A percentile compares a stretch with the other conserved stretches of the same genome.
phyloP scores from a whole-genome alignment of 2,797 vertebrate genomes.

The Coendou prehensilis region DNA sequence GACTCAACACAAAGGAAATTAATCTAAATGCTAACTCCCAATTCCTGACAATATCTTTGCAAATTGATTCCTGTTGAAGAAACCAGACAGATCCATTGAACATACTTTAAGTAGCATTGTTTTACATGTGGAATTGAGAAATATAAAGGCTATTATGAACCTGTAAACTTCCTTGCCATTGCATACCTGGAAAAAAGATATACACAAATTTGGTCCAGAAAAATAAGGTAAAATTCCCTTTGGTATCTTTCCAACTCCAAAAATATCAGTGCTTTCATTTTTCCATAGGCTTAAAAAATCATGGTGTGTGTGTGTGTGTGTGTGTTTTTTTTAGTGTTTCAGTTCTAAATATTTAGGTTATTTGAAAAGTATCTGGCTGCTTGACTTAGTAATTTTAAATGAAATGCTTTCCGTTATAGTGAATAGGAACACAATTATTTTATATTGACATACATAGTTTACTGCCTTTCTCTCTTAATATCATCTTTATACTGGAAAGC shows the following conservation, averaged over 20 bases:
- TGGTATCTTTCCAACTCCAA: background rate
- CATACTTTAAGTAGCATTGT: background rate
- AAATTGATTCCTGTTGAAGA: background rate
- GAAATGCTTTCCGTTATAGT: conserved; percentile 69
- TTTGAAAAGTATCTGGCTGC: conserved; percentile 69
- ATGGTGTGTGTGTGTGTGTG: background rate
- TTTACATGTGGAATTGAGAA: background rate
- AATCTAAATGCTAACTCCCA: background rate
- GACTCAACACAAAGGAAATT: conserved; percentile 33
- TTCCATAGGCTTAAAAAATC: background rate
- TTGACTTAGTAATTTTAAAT: conserved; percentile 72
- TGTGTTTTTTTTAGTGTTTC: too few relatives aligned
- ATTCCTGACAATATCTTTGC: background rate
- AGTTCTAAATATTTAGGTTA: conserved; percentile 68
- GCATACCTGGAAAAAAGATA: conserved; percentile 11
- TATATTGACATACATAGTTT: conserved; percentile 73
- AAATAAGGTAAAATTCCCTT: conserved; percentile 2
- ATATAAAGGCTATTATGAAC: background rate
- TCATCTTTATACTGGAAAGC: conserved; percentile 56
- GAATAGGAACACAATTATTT: conserved; percentile 74
- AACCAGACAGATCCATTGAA: background rate
- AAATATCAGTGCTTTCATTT: conserved; percentile 10
- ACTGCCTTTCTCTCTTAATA: conserved; percentile 67
- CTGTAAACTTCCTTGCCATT: background rate
- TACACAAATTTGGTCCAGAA: background rate